These are phyloP conservation scores for Heliconius eleuchia DNA, from an alignment of 1,140 invertebrate genomes.

Conservation along the genomic window DNA sequence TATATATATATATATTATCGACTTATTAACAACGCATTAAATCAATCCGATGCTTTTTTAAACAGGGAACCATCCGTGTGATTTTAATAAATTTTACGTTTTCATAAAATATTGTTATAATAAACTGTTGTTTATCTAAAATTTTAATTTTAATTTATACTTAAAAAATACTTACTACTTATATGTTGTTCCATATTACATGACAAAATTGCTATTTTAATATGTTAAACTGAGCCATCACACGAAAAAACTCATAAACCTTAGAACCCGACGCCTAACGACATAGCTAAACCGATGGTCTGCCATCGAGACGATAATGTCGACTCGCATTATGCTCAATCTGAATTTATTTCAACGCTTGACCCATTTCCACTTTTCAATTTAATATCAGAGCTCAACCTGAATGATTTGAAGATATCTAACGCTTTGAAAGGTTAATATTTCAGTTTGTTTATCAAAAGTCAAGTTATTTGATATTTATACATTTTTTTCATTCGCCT, in stretches of 20 bases:
- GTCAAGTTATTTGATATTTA: not conserved
- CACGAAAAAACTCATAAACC: constrained; percentile 16
- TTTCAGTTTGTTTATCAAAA: not conserved
- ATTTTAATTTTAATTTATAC: too few relatives aligned
- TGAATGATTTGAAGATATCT: not conserved
- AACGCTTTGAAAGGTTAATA: not conserved
- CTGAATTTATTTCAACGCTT: constrained; percentile 36
- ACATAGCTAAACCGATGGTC: constrained; percentile 27
- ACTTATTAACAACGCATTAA: too few relatives aligned
- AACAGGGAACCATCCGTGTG: too few relatives aligned
- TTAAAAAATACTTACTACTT: too few relatives aligned
- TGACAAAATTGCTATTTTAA: not conserved
- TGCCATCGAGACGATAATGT: constrained; percentile 44
- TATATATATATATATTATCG: too few relatives aligned
- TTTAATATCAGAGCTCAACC: constrained; percentile 29
- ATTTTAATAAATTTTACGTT: too few relatives aligned
- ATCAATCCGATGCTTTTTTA: too few relatives aligned
- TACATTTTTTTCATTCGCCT: too few relatives aligned
- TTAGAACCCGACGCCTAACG: constrained; percentile 7
- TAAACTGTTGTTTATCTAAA: too few relatives aligned
- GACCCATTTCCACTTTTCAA: constrained; percentile 32
- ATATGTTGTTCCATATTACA: not conserved
- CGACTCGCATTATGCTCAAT: constrained; percentile 49
- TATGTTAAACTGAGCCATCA: not conserved
- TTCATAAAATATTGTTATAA: too few relatives aligned